Evolutionary conservation across 2,113 vertebrate species (phyloP), one percentile per base, ranked within the genome.

Genomic region (Halichoerus grypus): DNA sequence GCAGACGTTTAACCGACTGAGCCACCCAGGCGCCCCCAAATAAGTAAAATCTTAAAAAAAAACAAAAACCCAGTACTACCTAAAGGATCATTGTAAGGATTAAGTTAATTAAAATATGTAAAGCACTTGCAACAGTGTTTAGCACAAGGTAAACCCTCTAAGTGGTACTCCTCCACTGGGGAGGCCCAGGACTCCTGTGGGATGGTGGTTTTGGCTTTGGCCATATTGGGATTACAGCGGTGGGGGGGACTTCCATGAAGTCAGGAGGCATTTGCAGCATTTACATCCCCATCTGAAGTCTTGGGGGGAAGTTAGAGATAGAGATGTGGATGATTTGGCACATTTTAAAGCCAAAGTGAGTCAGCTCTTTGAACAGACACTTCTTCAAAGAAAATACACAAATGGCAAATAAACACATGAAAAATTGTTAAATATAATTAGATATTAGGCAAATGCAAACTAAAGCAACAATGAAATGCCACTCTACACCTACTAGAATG

Each of bases 281-380:
- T 85, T 39, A 61, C 22, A 31, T 19, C 36, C n/a, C 55, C 90
- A 46, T 85, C 42, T 39, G 46, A 86, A 72, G 51, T n/a, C 88
- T 46, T 63, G 39, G 8, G 33, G 22, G 31, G 76, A 53, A 72
- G 53, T 14, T 24, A 76, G 71, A 24, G 71, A 61, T 14, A 57
- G 95, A 71, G 14, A 21, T 46, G 26, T 71, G 55, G 72, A 67
- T 18, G 42, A 63, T 22, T 24, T 31, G 81, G 53, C n/a, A 61
- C 63, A 86, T 91, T 71, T 53, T 86, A 94, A 89, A 90, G 53
- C 57, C 57, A 24, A 71, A 84, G 39, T 31, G 65, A 94, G 57
- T 26, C 53, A 51, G 26, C 82, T 59, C 61, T 83, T 86, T 86
- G 59, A 81, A 42, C 10, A 74, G 79, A 65, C 7, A 53, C 21